Percentiles rank a stretch among this genome's conserved stretches.
Conservation (phyloP, 2,888 invertebrate species). For the Lycophotia porphyrea region DNA sequence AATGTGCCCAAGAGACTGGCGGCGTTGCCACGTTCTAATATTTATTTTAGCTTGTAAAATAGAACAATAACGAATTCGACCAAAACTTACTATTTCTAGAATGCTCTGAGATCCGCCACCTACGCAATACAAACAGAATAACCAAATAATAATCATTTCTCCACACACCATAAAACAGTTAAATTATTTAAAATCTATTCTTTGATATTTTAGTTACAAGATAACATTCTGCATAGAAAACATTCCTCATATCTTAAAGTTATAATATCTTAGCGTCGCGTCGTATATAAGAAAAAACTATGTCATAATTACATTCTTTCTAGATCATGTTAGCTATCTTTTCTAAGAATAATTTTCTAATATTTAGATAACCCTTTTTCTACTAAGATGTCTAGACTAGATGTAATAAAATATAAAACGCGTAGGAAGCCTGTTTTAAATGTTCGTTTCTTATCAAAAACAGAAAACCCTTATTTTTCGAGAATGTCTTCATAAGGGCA, state of each 20-base stretch:
- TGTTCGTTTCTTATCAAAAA: not conserved
- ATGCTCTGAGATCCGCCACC: not conserved
- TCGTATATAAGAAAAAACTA: slow-evolving; percentile 19
- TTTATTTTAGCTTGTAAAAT: not conserved
- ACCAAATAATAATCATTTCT: not conserved
- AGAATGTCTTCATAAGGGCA: not conserved
- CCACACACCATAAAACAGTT: not conserved
- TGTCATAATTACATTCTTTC: slow-evolving; percentile 24
- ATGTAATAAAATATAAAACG: not conserved
- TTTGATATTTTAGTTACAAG: not conserved
- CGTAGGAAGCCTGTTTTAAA: not conserved
- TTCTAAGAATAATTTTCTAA: slow-evolving; percentile 18
- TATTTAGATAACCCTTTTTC: slow-evolving; percentile 12
- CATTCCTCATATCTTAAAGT: slow-evolving; percentile 5
- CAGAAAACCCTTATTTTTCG: not conserved
- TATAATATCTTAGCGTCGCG: not conserved
- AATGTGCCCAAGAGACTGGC: too few relatives aligned
- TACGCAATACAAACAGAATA: too few relatives aligned
- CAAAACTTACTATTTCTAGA: not conserved
- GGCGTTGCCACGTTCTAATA: too few relatives aligned
- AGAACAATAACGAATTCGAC: not conserved
- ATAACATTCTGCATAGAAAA: slow-evolving; percentile 13
- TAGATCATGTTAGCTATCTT: slow-evolving; percentile 4
- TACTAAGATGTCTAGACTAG: not conserved
- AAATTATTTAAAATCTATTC: not conserved